These are phyloP conservation scores for Campoletis raptor DNA, from an alignment of 2,888 invertebrate species.

Conservation along the genomic window DNA sequence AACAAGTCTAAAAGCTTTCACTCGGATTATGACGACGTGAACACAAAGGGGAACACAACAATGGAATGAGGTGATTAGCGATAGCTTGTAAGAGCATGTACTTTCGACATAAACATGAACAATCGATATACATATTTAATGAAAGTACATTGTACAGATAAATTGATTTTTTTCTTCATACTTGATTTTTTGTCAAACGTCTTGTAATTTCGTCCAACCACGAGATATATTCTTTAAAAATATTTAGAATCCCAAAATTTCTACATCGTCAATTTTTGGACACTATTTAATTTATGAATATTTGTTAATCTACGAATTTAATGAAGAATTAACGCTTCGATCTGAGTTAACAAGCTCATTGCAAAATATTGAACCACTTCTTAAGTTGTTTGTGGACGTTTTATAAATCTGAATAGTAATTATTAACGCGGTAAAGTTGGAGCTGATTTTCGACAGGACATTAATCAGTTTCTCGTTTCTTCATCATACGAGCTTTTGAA, in stretches of 20 bases:
- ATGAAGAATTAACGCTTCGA: neutral
- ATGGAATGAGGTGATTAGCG: slow-evolving; percentile 81
- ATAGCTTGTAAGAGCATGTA: slow-evolving; percentile 76
- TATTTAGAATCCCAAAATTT: neutral
- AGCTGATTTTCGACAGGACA: neutral
- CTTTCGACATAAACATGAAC: slow-evolving; percentile 75
- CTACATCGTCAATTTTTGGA: too few species aligned
- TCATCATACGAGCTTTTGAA: neutral
- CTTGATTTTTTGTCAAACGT: neutral
- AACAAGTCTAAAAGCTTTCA: slow-evolving; percentile 66
- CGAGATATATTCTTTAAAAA: neutral
- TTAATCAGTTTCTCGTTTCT: slow-evolving; percentile 25
- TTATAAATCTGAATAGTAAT: neutral
- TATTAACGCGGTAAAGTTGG: neutral
- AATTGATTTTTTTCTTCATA: neutral
- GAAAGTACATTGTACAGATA: slow-evolving; percentile 13
- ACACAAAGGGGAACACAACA: slow-evolving; percentile 62
- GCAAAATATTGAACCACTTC: neutral
- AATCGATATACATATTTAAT: slow-evolving; percentile 31
- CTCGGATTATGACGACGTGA: slow-evolving; percentile 61
- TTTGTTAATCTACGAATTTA: neutral
- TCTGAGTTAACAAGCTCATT: neutral
- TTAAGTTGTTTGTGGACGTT: neutral
- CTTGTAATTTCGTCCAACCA: neutral
- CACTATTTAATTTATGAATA: neutral